Evolutionary conservation across 2,797 vertebrate genomes (phyloP).

Genomic region (Melopsittacus undulatus): DNA sequence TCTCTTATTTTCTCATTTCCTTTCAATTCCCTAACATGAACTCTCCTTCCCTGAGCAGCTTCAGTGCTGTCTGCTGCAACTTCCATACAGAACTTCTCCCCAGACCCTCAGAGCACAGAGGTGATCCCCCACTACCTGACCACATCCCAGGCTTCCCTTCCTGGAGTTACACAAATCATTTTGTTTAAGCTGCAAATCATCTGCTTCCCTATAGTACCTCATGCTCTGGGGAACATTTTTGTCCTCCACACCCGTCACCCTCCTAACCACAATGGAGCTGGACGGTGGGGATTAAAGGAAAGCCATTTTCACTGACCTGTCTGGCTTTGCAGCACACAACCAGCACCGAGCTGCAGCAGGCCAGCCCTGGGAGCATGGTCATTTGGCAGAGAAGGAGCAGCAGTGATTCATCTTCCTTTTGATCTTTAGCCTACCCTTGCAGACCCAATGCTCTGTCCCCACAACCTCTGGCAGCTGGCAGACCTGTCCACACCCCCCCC

Average conservation of each 20-base stretch:
- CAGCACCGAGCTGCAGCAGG: neutral
- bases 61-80: neutral
- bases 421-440: neutral
- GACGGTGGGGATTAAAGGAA: neutral
- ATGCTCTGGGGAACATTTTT: neutral
- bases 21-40: neutral
- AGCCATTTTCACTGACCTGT: neutral
- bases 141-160: neutral
- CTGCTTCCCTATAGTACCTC: neutral
- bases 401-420: slow-evolving; percentile 16
- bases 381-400: neutral
- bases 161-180: neutral
- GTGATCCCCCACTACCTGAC: neutral
- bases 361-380: neutral
- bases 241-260: neutral
- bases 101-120: neutral
- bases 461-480: neutral
- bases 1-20: neutral
- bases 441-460: neutral
- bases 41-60: neutral
- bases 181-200: neutral
- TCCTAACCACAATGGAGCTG: neutral
- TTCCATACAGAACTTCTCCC: neutral
- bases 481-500: neutral
- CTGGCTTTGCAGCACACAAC: neutral